Evolutionary conservation across 2,888 invertebrate genomes (phyloP), one percentile per base, ranked within the genome.

Genomic region (Alloplasta piceator): DNA sequence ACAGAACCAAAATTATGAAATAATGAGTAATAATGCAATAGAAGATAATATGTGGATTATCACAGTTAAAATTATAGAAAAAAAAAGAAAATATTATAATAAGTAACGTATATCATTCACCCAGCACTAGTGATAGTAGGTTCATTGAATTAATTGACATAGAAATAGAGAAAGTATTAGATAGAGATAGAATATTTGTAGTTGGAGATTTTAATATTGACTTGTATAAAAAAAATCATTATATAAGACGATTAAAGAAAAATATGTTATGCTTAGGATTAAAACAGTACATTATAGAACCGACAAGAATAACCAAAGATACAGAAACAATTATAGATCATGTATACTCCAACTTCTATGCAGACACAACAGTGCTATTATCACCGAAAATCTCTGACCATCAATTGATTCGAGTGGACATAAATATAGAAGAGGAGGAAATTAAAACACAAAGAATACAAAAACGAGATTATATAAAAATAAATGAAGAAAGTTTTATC

Each of bases 331-430:
- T 70, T 70, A 77, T 77, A 39, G 70, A 77, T 39, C 46, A 70
- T 46, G 63, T 55, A 12, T 77, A 63, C 64, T 77, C 77, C 48
- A 77, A 76, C 61, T 68, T 66, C 41, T 67, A 14, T 67, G 41
- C 66, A 12, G 26, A 56, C 41, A 66, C 64, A 9, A 56, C 46
- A 41, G 76, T 76, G 48, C 60, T 52, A 71, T 63, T 63, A 12
- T 70, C 77, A 48, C 70, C 63, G 38, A 71, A 77, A 76, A 76
- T 76, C 60, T 68, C 76, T 52, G 76, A 76, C 63, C 76, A 76
- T 41, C 61, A 76, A 6, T 68, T 68, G 26, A 41, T 76, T 50
- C 48, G 61, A 48, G 61, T 76, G 41, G 52, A 70, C 60, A 52
- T 76, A 14, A 50, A 52, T 2, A 76, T n/a, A 70, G 60, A 60